A percentile compares a stretch with the other conserved stretches of the same genome.
These are phyloP conservation scores for Channa striata DNA, from an alignment of 2,797 vertebrate genomes.

Conservation along the genomic window DNA sequence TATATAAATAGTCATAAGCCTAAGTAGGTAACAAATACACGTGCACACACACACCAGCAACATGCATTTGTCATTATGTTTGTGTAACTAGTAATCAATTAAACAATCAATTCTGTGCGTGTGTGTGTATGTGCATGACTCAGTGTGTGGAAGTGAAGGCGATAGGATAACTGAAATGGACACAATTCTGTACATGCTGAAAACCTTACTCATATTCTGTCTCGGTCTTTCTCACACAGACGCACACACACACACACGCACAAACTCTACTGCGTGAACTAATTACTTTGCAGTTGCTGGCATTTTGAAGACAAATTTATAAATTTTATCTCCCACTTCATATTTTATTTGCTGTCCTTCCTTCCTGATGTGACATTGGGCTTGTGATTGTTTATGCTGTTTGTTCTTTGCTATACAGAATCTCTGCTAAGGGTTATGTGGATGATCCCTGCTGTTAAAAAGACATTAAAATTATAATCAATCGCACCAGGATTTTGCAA, in stretches of 20 bases:
- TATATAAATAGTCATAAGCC: no score
- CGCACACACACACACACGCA: background rate
- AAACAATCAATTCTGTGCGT: no score
- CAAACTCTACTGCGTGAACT: background rate
- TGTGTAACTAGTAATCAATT: slow-evolving; percentile 9
- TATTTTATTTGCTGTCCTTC: background rate
- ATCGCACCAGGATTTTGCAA: no score
- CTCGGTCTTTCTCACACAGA: background rate
- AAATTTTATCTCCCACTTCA: slow-evolving; percentile 1
- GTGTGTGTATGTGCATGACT: background rate
- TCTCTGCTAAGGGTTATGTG: background rate
- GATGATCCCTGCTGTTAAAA: no score
- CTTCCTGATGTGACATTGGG: background rate
- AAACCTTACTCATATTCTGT: background rate
- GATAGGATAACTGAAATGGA: no score
- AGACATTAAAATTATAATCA: no score
- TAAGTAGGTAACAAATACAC: no score
- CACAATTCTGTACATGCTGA: background rate
- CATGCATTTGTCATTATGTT: background rate
- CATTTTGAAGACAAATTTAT: background rate
- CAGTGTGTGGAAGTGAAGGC: background rate
- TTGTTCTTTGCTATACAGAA: background rate
- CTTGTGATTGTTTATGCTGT: slow-evolving; percentile 4
- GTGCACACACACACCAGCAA: background rate
- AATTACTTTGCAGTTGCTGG: background rate